These are phyloP conservation scores for Archegozetes longisetosus DNA, from an alignment of 1,140 invertebrate species.

Conservation along the genomic window DNA sequence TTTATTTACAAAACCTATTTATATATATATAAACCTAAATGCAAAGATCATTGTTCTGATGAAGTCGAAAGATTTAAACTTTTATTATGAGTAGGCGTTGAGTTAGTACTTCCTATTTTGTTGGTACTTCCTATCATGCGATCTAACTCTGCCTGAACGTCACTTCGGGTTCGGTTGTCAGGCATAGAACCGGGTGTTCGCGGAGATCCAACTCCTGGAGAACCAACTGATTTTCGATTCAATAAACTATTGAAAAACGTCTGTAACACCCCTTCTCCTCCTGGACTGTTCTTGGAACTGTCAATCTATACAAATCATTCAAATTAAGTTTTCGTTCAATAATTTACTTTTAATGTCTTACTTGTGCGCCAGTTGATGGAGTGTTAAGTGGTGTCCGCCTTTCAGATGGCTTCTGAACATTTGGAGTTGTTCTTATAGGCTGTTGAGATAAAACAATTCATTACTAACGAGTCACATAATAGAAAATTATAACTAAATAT, in stretches of 20 bases:
- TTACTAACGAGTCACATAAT: too few species aligned
- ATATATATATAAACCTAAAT: background rate
- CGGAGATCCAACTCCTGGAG: background rate
- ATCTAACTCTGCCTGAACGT: conserved; percentile 12
- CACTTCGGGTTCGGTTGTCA: background rate
- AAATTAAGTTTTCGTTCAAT: background rate
- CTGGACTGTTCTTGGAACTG: conserved; percentile 46
- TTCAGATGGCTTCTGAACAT: background rate
- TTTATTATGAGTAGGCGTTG: background rate
- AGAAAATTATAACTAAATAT: too few species aligned
- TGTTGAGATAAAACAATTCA: background rate
- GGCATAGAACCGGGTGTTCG: background rate
- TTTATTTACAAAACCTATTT: background rate
- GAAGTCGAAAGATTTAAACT: background rate
- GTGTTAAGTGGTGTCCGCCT: background rate
- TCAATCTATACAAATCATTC: conserved; percentile 44
- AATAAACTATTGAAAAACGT: conserved; percentile 97
- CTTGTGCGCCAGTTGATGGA: background rate
- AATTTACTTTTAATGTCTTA: background rate
- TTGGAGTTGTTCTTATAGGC: background rate
- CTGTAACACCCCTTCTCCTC: conserved; percentile 78
- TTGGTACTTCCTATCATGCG: conserved; percentile 9
- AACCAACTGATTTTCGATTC: conserved; percentile 16
- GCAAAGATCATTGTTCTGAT: background rate
- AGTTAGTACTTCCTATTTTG: too few species aligned